Evolutionary conservation across 2,113 vertebrate genomes (phyloP), one percentile per base, ranked within the genome.

Genomic region (Cephalophus harveyi): DNA sequence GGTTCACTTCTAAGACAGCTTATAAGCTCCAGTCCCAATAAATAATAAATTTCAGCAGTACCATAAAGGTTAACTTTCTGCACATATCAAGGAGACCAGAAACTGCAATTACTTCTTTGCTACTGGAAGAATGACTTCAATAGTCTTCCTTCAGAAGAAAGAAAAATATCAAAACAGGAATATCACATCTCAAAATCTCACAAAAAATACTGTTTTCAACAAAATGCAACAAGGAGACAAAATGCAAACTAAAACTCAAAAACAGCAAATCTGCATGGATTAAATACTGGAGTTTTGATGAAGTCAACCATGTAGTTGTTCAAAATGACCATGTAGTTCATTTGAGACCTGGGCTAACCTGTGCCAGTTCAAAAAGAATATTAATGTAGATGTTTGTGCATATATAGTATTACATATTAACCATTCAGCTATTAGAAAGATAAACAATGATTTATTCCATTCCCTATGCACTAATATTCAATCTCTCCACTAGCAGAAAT

Each of bases 41-140:
- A 95, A 89, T 10, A 48, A 57, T 89, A 93, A 89, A 52, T 59
- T 48, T 88, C 86, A 54, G 30, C 43, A 88, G 14, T 82, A 10
- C 9, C 76, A 82, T 59, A 89, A 91, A 74, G 11, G 52, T 57
- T 82, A 88, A 23, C n/a, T 94, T 88, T 96, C 40, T 92, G 83
- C 12, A 93, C 92, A 97, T 71, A 81, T n/a, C 64, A 95, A 88
- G 43, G 78, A 36, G 36, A 82, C 13, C 3, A 21, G 1, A 90
- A 43, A 76, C 21, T 97, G 93, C 57, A 67, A 78, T 86, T 43
- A 85, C 27, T 78, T 92, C 40, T 78, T 90, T 93, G 94, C 36
- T 79, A 64, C 30, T 76, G 6, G 52, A 92, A 74, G 7, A 92
- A 84, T 33, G 28, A 74, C 95, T 76, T 88, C 40, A 94, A 57